Conservation (phyloP, 2,888 invertebrate species). For the Horisme vitalbata region DNA sequence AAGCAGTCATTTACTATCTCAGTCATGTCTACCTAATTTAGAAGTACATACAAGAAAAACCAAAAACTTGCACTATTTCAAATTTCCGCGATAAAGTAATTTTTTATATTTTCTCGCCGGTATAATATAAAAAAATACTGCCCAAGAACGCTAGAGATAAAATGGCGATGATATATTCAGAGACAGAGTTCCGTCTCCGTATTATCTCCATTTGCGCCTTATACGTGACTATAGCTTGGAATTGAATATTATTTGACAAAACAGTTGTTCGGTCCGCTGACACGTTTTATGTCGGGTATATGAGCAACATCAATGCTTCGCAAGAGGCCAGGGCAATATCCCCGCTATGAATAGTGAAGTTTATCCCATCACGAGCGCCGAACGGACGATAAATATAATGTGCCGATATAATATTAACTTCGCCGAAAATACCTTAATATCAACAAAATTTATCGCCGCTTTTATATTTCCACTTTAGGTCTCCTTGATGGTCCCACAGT, state of each 20-base stretch:
- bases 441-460: conserved; percentile 1
- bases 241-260: conserved; percentile 48
- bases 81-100: conserved; percentile 5
- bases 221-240: conserved; percentile 43
- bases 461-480: background rate
- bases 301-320: conserved; percentile 43
- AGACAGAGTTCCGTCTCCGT: conserved; percentile 25
- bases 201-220: conserved; percentile 37
- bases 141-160: conserved; percentile 12
- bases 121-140: conserved; percentile 14
- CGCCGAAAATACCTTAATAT: conserved; percentile 20
- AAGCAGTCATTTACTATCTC: conserved; percentile 8
- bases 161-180: conserved; percentile 10
- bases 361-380: conserved; percentile 29
- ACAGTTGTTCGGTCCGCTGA: conserved; percentile 35
- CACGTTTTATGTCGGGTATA: conserved; percentile 47
- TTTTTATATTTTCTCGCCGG: background rate
- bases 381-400: conserved; percentile 28
- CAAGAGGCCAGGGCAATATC: conserved; percentile 42
- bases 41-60: conserved; percentile 3
- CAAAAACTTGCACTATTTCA: conserved; percentile 9
- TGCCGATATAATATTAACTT: conserved; percentile 25
- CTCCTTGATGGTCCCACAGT: background rate
- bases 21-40: conserved; percentile 6
- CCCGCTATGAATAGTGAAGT: conserved; percentile 46